Percentiles rank a stretch among this genome's conserved stretches.
Conservation (phyloP, 2,113 vertebrate species). For the Hemiscyllium ocellatum region DNA sequence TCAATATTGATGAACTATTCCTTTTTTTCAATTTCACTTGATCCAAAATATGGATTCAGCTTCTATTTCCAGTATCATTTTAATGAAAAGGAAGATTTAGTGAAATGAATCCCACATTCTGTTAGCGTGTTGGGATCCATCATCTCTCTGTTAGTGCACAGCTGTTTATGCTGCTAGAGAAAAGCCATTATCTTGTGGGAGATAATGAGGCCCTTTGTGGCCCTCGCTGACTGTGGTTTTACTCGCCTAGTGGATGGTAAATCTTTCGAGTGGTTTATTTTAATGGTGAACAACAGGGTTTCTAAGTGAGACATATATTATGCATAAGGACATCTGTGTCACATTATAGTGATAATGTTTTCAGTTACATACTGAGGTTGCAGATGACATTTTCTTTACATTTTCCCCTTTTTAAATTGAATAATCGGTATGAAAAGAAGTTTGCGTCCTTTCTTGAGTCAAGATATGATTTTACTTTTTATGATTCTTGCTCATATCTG, state of each 20-base stretch:
- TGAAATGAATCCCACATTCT: constrained; percentile 20
- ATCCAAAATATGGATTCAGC: constrained; percentile 3
- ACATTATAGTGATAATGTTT: constrained; percentile 36
- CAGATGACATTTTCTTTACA: constrained; percentile 25
- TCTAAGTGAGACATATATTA: constrained; percentile 32
- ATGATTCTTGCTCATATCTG: neutral
- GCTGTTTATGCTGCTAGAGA: constrained; percentile 23
- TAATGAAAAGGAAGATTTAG: constrained; percentile 7
- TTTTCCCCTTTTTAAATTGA: neutral
- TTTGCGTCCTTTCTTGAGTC: neutral
- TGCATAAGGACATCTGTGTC: constrained; percentile 35
- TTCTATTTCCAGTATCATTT: neutral
- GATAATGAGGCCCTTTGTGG: constrained; percentile 35
- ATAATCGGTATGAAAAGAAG: neutral
- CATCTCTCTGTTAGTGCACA: constrained; percentile 20
- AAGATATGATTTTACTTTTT: neutral
- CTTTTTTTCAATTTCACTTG: neutral
- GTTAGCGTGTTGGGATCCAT: constrained; percentile 6
- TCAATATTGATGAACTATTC: neutral
- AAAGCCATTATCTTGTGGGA: constrained; percentile 30
- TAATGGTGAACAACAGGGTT: constrained; percentile 34
- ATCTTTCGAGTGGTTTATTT: constrained; percentile 34
- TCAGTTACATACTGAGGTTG: constrained; percentile 27
- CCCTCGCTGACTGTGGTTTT: constrained; percentile 12
- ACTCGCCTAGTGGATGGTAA: constrained; percentile 26